A percentile compares a stretch with the other conserved stretches of the same genome.
These are phyloP conservation scores for Octodonta nipae DNA, from an alignment of 2,888 invertebrate genomes.

Conservation along the genomic window DNA sequence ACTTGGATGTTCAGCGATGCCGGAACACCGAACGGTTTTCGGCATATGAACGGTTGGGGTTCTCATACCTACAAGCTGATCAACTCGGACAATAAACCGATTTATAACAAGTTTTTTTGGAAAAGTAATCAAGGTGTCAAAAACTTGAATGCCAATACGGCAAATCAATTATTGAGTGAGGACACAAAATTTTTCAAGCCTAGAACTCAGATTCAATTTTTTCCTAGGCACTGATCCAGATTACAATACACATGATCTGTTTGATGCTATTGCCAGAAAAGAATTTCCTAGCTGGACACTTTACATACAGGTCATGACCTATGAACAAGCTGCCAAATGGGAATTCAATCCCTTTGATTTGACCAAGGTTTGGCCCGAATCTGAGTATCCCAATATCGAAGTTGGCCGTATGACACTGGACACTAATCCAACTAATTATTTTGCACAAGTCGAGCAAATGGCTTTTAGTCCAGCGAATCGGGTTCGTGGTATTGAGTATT, in stretches of 20 bases:
- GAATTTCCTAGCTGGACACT: conserved; percentile 64
- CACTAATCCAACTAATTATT: conserved; percentile 78
- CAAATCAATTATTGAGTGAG: too few relatives aligned
- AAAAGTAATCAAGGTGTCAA: conserved; percentile 74
- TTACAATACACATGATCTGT: conserved; percentile 73
- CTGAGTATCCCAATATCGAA: conserved; percentile 67
- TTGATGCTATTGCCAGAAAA: conserved; percentile 60
- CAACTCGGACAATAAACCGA: conserved; percentile 36
- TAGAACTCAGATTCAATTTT: too few relatives aligned
- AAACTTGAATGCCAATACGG: conserved; percentile 54
- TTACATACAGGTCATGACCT: conserved; percentile 70
- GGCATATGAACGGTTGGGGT: conserved; percentile 86
- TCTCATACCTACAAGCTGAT: conserved; percentile 81
- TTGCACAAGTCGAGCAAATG: conserved; percentile 79
- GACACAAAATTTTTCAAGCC: too few relatives aligned
- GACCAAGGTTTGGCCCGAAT: conserved; percentile 60
- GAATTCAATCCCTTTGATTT: conserved; percentile 81
- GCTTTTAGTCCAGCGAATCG: conserved; percentile 79
- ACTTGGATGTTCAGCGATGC: conserved; percentile 79
- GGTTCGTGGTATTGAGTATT: conserved; percentile 80
- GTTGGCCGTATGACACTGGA: conserved; percentile 74
- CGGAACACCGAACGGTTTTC: conserved; percentile 44
- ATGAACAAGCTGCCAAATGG: conserved; percentile 62
- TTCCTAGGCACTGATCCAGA: conserved; percentile 70
- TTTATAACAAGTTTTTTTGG: conserved; percentile 66